Conservation (phyloP, 2,797 vertebrate species). For the Tangara arthus region DNA sequence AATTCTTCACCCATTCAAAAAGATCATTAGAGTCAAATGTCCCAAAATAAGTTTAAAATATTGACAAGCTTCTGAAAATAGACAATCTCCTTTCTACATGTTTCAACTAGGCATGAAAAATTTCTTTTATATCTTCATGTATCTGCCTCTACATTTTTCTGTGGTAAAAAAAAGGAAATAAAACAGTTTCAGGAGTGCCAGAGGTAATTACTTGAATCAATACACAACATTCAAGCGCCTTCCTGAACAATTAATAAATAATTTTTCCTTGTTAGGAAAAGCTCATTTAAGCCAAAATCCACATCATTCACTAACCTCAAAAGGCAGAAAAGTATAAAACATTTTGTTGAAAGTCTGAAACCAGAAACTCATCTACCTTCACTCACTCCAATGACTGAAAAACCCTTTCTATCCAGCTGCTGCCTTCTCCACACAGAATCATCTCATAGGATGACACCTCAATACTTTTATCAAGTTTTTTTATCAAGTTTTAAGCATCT, state of each 20-base stretch:
- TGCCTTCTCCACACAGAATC: not conserved
- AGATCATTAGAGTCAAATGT: not conserved
- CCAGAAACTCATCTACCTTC: not conserved
- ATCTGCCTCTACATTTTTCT: not conserved
- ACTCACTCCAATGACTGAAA: not conserved
- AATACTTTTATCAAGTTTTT: not conserved
- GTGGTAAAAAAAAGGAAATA: not conserved
- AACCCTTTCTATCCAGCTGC: not conserved
- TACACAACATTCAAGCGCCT: not conserved
- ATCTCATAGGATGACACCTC: not conserved
- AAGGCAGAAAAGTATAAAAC: not conserved
- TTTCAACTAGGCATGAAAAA: not conserved
- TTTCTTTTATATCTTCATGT: not conserved
- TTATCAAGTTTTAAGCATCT: not conserved
- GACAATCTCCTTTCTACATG: not conserved
- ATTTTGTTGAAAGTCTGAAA: not conserved
- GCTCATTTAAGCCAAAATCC: slow-evolving; percentile 7
- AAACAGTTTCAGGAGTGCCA: not conserved
- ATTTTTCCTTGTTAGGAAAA: slow-evolving; percentile 1
- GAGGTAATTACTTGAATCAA: not conserved
- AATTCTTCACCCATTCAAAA: not conserved
- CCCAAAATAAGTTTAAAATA: not conserved
- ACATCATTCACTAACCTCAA: not conserved
- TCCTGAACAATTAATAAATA: slow-evolving; percentile 27
- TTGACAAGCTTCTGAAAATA: not conserved